Percentiles rank a stretch among this genome's conserved stretches.
Evolutionary conservation across 2,888 invertebrate species (phyloP).

Genomic region (Pristionchus maxplancki): DNA sequence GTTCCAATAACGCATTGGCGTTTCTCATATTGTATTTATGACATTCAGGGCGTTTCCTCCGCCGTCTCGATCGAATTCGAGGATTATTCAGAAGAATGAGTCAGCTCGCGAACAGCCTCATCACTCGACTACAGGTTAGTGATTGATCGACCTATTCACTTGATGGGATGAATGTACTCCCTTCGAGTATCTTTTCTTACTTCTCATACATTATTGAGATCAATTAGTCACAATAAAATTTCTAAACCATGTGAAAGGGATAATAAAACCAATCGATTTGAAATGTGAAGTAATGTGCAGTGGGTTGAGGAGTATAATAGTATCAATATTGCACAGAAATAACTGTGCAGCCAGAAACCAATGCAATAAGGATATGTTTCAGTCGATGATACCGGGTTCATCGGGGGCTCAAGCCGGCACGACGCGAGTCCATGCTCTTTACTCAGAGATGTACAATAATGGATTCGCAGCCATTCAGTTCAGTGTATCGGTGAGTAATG

Average conservation of each 20-base stretch:
- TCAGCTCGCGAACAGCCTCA: constrained; percentile 40
- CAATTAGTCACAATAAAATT: too few relatives aligned
- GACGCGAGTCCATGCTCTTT: constrained; percentile 20
- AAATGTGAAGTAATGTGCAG: too few relatives aligned
- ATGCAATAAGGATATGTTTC: too few relatives aligned
- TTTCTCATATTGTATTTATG: not conserved
- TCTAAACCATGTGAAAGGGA: too few relatives aligned
- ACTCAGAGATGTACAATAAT: constrained; percentile 51
- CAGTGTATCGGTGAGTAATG: not conserved
- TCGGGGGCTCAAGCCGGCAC: constrained; percentile 7
- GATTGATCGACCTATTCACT: not conserved
- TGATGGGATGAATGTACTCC: too few relatives aligned
- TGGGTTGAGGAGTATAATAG: too few relatives aligned
- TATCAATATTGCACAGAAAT: too few relatives aligned
- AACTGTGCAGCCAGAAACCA: too few relatives aligned
- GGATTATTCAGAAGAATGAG: not conserved
- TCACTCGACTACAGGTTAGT: constrained; percentile 42
- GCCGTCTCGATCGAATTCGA: not conserved
- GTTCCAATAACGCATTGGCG: not conserved
- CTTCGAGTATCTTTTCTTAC: not conserved
- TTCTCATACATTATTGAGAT: not conserved
- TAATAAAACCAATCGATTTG: too few relatives aligned
- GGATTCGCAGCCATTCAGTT: constrained; percentile 50
- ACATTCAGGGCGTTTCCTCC: not conserved
- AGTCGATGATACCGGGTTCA: constrained; percentile 18